A percentile compares a stretch with the other conserved stretches of the same genome.
Conservation (phyloP, 2,113 vertebrate species). For the Hippocampus comes region DNA sequence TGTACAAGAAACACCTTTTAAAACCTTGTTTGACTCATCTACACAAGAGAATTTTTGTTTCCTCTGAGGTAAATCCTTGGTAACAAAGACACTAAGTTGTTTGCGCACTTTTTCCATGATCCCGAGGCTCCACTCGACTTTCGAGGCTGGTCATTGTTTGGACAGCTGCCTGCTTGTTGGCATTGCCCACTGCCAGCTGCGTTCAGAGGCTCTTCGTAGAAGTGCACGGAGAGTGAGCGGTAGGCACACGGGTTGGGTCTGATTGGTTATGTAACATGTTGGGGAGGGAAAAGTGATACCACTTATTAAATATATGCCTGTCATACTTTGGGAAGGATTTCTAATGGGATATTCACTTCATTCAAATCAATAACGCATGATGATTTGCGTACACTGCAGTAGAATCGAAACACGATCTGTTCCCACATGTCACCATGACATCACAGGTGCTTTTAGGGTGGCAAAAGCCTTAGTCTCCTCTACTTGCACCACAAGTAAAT, state of each 20-base stretch:
- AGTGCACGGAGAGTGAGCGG: not conserved
- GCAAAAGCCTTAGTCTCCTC: not conserved
- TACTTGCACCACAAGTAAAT: not conserved
- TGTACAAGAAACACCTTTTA: not conserved
- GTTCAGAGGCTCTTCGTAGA: slow-evolving; percentile 13
- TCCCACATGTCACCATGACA: not conserved
- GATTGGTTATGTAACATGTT: not conserved
- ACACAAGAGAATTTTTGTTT: slow-evolving; percentile 51
- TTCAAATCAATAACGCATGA: not conserved
- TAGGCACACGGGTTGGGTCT: not conserved
- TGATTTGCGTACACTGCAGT: not conserved
- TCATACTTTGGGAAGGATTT: not conserved
- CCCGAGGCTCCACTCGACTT: slow-evolving; percentile 30
- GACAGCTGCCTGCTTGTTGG: slow-evolving; percentile 67
- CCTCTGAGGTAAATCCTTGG: slow-evolving; percentile 40
- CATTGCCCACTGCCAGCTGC: slow-evolving; percentile 43
- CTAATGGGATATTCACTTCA: not conserved
- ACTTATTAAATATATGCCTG: not conserved
- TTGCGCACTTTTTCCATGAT: slow-evolving; percentile 63
- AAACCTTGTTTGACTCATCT: not conserved
- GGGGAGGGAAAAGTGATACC: not conserved
- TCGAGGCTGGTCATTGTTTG: slow-evolving; percentile 61
- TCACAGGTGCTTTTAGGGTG: not conserved
- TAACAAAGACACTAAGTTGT: slow-evolving; percentile 45
- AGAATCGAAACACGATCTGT: not conserved